phyloP scores from a whole-genome alignment of 2,888 invertebrate species.

The Noctua fimbriata region DNA sequence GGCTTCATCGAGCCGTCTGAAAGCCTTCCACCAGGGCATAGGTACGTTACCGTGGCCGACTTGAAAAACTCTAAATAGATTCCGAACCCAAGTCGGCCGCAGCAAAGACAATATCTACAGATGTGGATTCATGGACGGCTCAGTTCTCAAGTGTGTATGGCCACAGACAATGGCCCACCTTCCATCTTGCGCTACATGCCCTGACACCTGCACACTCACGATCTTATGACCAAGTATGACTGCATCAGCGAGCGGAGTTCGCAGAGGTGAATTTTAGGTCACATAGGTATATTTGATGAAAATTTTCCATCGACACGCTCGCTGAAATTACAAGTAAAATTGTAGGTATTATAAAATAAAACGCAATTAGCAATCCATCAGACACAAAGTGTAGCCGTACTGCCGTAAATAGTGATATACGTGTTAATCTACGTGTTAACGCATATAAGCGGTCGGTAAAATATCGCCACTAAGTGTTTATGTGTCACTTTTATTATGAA shows the following conservation, averaged over 20 bases:
- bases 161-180: neutral
- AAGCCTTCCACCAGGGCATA: neutral
- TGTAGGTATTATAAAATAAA: conserved; percentile 6
- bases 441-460: conserved; percentile 25
- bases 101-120: neutral
- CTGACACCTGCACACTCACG: neutral
- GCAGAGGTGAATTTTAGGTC: neutral
- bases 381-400: neutral
- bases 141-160: neutral
- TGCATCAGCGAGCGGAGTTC: neutral
- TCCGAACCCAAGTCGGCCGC: neutral
- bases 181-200: neutral
- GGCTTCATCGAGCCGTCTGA: neutral
- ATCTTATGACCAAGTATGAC: neutral
- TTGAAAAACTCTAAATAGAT: neutral
- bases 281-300: neutral
- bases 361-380: conserved; percentile 14
- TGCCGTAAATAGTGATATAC: conserved; percentile 11
- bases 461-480: conserved; percentile 15
- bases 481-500: conserved; percentile 29
- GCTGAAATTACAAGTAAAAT: too few relatives aligned
- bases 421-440: conserved; percentile 30
- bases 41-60: neutral
- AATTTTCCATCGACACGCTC: neutral
- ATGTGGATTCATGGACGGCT: neutral